These are phyloP conservation scores for Ciona savignyi DNA, from an alignment of 23 tunicate species.

Conservation along the genomic window DNA sequence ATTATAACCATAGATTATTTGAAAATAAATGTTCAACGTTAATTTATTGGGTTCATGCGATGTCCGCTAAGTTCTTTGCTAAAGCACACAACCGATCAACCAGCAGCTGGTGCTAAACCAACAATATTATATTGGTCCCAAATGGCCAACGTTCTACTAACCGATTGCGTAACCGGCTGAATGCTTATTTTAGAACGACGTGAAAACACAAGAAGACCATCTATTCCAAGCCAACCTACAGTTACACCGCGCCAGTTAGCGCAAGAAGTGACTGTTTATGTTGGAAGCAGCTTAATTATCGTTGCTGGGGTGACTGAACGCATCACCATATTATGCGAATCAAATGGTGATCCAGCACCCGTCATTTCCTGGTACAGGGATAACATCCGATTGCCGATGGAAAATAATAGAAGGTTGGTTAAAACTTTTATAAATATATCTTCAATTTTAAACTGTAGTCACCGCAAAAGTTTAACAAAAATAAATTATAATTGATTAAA, in stretches of 20 bases:
- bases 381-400: constrained; percentile 23
- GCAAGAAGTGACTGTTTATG: constrained; percentile 61
- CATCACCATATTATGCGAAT: constrained; percentile 82
- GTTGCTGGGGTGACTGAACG: constrained; percentile 45
- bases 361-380: constrained; percentile 53
- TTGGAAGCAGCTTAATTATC: constrained; percentile 64
- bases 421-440: neutral
- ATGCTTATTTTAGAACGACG: neutral
- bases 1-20: too few species aligned
- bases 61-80: neutral
- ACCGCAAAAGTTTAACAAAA: neutral
- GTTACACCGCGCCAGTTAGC: constrained; percentile 48
- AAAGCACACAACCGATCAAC: neutral
- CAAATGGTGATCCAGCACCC: constrained; percentile 45
- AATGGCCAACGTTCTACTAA: neutral
- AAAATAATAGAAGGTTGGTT: constrained; percentile 26
- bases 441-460: too few species aligned
- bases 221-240: constrained; percentile 43
- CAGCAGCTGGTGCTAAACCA: neutral
- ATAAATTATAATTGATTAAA: neutral
- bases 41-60: neutral
- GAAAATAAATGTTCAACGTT: too few species aligned
- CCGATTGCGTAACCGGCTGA: neutral
- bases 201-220: neutral
- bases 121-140: neutral